A percentile compares a stretch with the other conserved stretches of the same genome.
These are phyloP conservation scores for Nerophis lumbriciformis DNA, from an alignment of 2,113 vertebrate genomes.

Conservation along the genomic window DNA sequence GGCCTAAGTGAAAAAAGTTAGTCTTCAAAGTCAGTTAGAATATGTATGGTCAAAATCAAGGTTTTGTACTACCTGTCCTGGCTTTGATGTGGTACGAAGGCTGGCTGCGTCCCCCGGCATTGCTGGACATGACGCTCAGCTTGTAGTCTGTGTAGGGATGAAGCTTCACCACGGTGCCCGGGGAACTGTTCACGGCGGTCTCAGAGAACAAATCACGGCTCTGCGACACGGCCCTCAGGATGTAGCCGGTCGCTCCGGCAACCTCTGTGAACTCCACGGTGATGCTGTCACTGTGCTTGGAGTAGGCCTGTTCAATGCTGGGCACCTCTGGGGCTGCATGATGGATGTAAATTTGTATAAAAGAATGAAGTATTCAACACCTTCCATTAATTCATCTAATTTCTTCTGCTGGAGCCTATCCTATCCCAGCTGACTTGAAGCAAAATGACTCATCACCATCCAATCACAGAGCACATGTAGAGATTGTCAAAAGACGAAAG, in stretches of 20 bases:
- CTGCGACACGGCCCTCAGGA: conserved; percentile 75
- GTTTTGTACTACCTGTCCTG: conserved; percentile 74
- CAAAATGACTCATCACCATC: background rate
- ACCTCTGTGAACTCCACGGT: conserved; percentile 82
- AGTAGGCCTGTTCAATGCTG: conserved; percentile 78
- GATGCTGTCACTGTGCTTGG: conserved; percentile 85
- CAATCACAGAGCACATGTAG: too few species aligned
- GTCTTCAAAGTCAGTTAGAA: background rate
- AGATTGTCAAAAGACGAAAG: too few species aligned
- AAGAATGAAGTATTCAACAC: background rate
- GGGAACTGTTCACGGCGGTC: conserved; percentile 70
- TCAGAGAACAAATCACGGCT: conserved; percentile 72
- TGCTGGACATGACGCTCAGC: conserved; percentile 81
- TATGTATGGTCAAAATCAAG: background rate
- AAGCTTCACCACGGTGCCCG: conserved; percentile 76
- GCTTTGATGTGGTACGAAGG: conserved; percentile 73
- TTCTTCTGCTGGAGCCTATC: background rate
- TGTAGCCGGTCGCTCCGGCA: conserved; percentile 78
- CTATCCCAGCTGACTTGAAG: background rate
- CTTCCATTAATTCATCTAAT: background rate
- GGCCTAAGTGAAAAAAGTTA: background rate
- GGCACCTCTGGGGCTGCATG: conserved; percentile 81
- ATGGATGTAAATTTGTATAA: background rate
- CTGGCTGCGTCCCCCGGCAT: conserved; percentile 79
- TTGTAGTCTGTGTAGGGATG: conserved; percentile 78